A percentile compares a stretch with the other conserved stretches of the same genome.
These are phyloP conservation scores for Epirrita christyi DNA, from an alignment of 2,888 invertebrate genomes.

Conservation along the genomic window DNA sequence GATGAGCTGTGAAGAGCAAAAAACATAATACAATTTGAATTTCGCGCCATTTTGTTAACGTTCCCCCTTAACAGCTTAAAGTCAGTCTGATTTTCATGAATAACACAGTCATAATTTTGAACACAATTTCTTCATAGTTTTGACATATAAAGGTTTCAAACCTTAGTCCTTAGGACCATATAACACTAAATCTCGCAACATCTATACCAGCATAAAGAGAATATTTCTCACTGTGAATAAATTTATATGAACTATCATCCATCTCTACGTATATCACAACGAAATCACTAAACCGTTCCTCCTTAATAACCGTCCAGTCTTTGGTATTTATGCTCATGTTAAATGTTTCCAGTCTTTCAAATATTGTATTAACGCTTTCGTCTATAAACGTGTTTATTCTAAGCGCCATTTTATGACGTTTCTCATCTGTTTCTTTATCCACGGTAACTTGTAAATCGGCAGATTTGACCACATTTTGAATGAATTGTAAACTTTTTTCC, in stretches of 20 bases:
- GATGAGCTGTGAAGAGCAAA: no score
- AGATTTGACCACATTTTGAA: constrained; percentile 14
- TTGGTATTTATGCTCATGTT: constrained; percentile 50
- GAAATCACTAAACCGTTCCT: constrained; percentile 31
- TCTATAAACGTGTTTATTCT: constrained; percentile 47
- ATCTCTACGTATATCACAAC: constrained; percentile 44
- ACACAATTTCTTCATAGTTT: no score
- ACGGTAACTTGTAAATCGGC: constrained; percentile 11
- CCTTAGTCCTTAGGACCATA: constrained; percentile 40
- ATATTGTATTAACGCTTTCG: constrained; percentile 41
- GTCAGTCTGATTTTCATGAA: no score
- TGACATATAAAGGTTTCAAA: no score
- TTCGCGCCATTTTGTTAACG: no score
- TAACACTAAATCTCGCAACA: constrained; percentile 49
- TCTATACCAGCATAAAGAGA: constrained; percentile 59
- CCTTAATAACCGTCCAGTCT: constrained; percentile 49
- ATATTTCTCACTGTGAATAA: constrained; percentile 49
- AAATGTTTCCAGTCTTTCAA: constrained; percentile 52
- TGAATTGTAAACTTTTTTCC: constrained; percentile 40
- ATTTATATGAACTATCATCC: constrained; percentile 51
- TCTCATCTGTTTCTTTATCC: not conserved
- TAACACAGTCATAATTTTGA: no score
- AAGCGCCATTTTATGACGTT: constrained; percentile 43
- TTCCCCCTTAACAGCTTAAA: no score
- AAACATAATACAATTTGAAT: no score